Evolutionary conservation across 1,140 invertebrate species (phyloP).

Genomic region (Caerostris extrusa): DNA sequence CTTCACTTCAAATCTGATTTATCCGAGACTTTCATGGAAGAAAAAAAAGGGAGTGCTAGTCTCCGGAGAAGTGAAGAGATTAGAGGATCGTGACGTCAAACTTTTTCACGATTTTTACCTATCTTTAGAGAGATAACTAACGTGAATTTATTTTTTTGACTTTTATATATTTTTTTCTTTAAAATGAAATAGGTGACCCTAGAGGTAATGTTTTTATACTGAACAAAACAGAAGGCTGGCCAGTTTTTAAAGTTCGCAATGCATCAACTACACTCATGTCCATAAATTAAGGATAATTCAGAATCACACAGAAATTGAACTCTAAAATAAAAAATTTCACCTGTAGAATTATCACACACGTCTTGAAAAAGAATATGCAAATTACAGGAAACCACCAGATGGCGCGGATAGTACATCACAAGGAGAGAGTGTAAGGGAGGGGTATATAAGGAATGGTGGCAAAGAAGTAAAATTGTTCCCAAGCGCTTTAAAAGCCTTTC

Average conservation of each 20-base stretch:
- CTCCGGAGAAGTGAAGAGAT: neutral
- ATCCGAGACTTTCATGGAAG: slow-evolving; percentile 39
- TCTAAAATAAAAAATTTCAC: no score
- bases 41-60: slow-evolving; percentile 9
- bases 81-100: slow-evolving; percentile 52
- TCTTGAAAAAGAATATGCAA: no score
- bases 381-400: no score
- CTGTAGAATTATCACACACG: no score
- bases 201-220: neutral
- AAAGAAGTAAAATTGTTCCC: no score
- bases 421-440: no score
- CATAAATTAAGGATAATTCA: no score
- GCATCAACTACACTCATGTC: no score
- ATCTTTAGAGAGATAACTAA: slow-evolving; percentile 61
- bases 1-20: slow-evolving; percentile 57
- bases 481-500: no score
- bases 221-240: neutral
- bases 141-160: slow-evolving; percentile 51
- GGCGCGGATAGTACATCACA: no score
- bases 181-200: neutral
- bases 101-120: slow-evolving; percentile 67
- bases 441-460: no score
- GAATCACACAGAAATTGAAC: no score
- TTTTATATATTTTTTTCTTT: neutral
- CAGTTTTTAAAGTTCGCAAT: neutral